Conservation (phyloP, 1,140 invertebrate genomes). For the Vollenhovia emeryi region DNA sequence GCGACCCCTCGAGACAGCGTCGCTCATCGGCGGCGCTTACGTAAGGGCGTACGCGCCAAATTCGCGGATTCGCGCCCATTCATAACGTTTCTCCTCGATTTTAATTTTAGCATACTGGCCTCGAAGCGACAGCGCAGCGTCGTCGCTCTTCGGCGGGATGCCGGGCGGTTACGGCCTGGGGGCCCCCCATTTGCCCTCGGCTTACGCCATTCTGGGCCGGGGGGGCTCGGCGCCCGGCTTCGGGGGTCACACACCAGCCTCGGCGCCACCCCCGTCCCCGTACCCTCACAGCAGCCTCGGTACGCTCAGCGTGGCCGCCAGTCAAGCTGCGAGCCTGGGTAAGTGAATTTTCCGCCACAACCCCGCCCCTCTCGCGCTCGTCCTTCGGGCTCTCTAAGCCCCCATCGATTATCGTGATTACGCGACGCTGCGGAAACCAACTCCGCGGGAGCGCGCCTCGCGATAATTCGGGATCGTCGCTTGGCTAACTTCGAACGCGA, state of each 20-base stretch:
- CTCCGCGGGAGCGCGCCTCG: background rate
- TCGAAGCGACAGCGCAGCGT: slow-evolving; percentile 84
- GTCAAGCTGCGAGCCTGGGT: slow-evolving; percentile 91
- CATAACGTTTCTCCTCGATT: slow-evolving; percentile 23
- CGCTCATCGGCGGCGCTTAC: background rate
- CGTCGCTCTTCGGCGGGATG: slow-evolving; percentile 85
- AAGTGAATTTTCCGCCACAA: slow-evolving; percentile 83
- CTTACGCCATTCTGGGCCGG: slow-evolving; percentile 83
- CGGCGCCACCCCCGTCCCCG: slow-evolving; percentile 84
- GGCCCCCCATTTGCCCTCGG: slow-evolving; percentile 85
- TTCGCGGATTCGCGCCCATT: slow-evolving; percentile 7
- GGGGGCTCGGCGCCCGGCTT: slow-evolving; percentile 80
- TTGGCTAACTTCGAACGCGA: background rate
- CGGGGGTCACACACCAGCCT: slow-evolving; percentile 87
- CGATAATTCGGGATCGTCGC: slow-evolving; percentile 20
- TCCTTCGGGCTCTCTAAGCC: background rate
- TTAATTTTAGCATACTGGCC: slow-evolving; percentile 89
- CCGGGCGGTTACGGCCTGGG: slow-evolving; percentile 86
- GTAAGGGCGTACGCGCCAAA: background rate
- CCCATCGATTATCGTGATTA: slow-evolving; percentile 16
- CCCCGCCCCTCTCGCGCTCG: background rate
- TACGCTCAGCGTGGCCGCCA: slow-evolving; percentile 92
- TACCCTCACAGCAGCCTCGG: slow-evolving; percentile 87
- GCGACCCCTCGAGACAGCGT: background rate
- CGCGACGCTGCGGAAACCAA: background rate